Percentiles rank a stretch among this genome's conserved stretches.
These are phyloP conservation scores for Pampusana beccarii DNA, from an alignment of 2,113 vertebrate species.

Conservation along the genomic window DNA sequence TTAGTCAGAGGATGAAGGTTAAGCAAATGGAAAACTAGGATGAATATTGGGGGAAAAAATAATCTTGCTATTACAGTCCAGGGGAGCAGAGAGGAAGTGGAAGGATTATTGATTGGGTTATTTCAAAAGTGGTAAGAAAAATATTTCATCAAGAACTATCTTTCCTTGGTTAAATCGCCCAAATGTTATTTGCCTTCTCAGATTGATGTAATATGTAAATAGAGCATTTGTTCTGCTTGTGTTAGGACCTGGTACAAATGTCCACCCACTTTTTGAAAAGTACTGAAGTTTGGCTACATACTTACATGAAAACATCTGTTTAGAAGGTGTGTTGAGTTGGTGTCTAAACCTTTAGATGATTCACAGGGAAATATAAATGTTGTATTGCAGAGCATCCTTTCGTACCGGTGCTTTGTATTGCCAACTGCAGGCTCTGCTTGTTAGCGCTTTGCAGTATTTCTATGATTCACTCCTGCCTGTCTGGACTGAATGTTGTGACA, in stretches of 20 bases:
- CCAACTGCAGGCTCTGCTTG: neutral
- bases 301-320: neutral
- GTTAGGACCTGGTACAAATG: neutral
- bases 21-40: neutral
- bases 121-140: neutral
- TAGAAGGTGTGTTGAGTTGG: neutral
- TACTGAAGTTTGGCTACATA: neutral
- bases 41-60: neutral
- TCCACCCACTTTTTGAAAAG: neutral
- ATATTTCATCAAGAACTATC: neutral
- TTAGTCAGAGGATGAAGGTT: neutral
- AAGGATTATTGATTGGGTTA: neutral
- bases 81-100: neutral
- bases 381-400: neutral
- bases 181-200: neutral
- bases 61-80: neutral
- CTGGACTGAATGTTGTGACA: neutral
- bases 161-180: neutral
- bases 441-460: neutral
- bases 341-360: neutral
- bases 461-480: neutral
- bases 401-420: rapidly evolving
- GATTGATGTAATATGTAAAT: neutral
- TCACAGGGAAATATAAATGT: neutral
- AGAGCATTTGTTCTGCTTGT: neutral